Evolutionary conservation across 2,888 invertebrate genomes (phyloP).

Genomic region (Schrankia costaestrigalis): DNA sequence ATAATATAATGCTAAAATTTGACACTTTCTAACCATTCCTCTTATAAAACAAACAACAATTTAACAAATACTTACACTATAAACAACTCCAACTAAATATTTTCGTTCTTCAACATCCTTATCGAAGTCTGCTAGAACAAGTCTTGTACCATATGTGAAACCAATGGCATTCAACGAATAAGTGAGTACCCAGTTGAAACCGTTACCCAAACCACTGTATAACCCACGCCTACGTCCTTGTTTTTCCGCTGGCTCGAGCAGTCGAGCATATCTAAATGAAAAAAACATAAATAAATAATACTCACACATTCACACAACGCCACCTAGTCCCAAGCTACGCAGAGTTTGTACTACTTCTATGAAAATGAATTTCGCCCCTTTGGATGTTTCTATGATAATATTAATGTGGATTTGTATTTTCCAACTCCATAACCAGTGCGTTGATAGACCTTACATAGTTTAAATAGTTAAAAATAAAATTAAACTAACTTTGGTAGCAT

Average conservation of each 20-base stretch:
- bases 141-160: slow-evolving; percentile 87
- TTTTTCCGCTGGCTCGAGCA: slow-evolving; percentile 82
- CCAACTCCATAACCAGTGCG: no score
- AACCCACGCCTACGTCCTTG: slow-evolving; percentile 84
- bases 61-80: slow-evolving; percentile 84
- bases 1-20: no score
- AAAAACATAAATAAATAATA: background rate
- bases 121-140: slow-evolving; percentile 83
- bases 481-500: no score
- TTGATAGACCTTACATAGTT: no score
- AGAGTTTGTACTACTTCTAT: no score
- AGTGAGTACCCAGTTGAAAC: slow-evolving; percentile 87
- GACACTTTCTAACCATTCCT: no score
- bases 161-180: slow-evolving; percentile 87
- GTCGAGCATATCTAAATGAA: slow-evolving; percentile 66
- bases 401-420: no score
- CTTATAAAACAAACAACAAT: no score
- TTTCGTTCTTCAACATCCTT: slow-evolving; percentile 77
- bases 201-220: slow-evolving; percentile 85
- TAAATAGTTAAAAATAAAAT: no score
- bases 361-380: no score
- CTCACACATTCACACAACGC: background rate
- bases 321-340: no score
- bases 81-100: slow-evolving; percentile 85
- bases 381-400: no score